Evolutionary conservation across 1,140 invertebrate species (phyloP), one percentile per base, ranked within the genome.

Genomic region (Sminthurides bifidus): DNA sequence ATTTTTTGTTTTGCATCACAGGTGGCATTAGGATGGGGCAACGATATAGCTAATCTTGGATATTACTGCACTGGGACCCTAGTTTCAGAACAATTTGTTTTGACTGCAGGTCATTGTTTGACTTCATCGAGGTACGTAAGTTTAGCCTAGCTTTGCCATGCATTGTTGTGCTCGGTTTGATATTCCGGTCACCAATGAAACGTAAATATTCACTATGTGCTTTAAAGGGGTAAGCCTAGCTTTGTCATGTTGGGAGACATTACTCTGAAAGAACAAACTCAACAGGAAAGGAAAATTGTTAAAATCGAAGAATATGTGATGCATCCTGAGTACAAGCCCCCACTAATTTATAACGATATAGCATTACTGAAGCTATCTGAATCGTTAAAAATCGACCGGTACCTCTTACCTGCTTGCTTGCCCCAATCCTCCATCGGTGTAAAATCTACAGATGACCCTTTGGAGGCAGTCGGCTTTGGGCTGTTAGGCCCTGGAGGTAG

Each of bases 41-140:
- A 38, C 21, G 27, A 40, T n/a, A 24, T 19, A 14, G 17, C 2
- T 14, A 19, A 40, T 33, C 19, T 31, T 8, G 40, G 44, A 26
- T 62, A 43, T 33, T 29, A 46, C 27, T 62, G 60, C 49, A 56
- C 51, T 30, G 56, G 46, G 0, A 58, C 56, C 1, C 26, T 62
- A 5, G 71, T 73, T 49, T 60, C 59, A 3, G 53, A 67, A 0
- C 64, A 66, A 38, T 68, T 65, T 40, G 66, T 72, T 2, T 56
- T 74, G 0, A 68, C 68, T 17, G 76, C 77, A 6, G 72, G 72
- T 24, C 69, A 77, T 63, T 75, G 76, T 33, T 30, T 60, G 3
- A 38, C 21, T 10, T 29, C 48, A 5, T 17, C 35, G 14, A 31
- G 37, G 27, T 37, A 37, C 40, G 41, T 30, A 48, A 51, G 17